phyloP scores from a whole-genome alignment of 2,797 vertebrate genomes.

The Labeo calbasu region DNA sequence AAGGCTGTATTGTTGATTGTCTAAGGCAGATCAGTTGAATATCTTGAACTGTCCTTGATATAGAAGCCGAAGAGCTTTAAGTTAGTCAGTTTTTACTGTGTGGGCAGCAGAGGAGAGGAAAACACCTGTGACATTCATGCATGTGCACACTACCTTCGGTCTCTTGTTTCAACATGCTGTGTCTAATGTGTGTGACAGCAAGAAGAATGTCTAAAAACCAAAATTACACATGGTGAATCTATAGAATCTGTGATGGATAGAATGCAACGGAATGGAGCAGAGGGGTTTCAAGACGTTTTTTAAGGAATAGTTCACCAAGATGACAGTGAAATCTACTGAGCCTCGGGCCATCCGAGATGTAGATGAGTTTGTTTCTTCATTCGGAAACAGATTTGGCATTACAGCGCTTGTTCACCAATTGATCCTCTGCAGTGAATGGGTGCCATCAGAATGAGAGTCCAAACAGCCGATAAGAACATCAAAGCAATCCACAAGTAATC shows the following conservation, averaged over 20 bases:
- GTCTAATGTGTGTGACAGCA: conserved; percentile 35
- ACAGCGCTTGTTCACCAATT: background rate
- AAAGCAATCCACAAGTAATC: background rate
- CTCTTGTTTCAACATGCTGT: background rate
- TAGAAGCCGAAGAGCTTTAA: background rate
- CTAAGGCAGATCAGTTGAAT: background rate
- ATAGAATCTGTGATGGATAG: background rate
- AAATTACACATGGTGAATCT: background rate
- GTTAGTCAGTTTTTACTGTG: background rate
- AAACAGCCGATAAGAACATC: background rate
- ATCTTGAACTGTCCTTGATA: background rate
- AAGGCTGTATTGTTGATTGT: conserved; percentile 3
- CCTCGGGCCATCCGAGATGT: background rate
- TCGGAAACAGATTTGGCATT: background rate
- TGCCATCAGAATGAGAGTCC: background rate
- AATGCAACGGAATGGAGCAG: background rate
- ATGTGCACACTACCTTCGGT: background rate
- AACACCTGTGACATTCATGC: conserved; percentile 13
- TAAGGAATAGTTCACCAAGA: background rate
- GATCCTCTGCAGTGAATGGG: background rate
- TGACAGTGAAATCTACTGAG: background rate
- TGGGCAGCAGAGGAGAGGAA: conserved; percentile 14
- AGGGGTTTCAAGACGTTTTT: background rate
- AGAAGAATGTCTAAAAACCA: background rate
- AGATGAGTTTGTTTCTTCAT: background rate